phyloP scores from a whole-genome alignment of 2,113 vertebrate genomes.

The Cervus canadensis region DNA sequence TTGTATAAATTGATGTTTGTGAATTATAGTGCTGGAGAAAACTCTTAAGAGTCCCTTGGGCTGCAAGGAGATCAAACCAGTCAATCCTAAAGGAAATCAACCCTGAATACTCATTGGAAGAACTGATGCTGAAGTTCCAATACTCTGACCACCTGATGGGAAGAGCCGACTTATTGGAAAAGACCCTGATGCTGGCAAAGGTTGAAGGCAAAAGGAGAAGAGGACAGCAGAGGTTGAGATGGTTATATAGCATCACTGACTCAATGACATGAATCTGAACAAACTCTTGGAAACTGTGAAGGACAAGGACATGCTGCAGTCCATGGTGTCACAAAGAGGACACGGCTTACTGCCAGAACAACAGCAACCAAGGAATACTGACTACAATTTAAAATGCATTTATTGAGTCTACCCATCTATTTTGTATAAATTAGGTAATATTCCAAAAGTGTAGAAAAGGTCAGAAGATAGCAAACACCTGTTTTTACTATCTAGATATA shows the following conservation, averaged over 20 bases:
- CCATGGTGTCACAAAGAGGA: not conserved
- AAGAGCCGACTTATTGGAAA: not conserved
- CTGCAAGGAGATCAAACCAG: not conserved
- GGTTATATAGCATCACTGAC: not conserved
- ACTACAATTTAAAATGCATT: not conserved
- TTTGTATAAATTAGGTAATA: not conserved
- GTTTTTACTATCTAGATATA: not conserved
- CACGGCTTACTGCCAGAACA: not conserved
- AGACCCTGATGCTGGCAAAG: not conserved
- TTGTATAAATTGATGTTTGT: not conserved
- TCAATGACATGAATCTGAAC: not conserved
- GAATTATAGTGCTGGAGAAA: not conserved
- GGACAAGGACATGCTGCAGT: not conserved
- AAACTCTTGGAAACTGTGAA: not conserved
- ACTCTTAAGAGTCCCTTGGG: not conserved
- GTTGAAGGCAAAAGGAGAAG: not conserved
- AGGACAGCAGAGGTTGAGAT: not conserved
- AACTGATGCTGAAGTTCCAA: not conserved
- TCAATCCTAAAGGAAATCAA: not conserved
- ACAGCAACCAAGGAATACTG: not conserved
- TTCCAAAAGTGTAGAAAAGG: not conserved
- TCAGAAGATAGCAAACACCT: not conserved
- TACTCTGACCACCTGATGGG: not conserved
- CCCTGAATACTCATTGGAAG: not conserved
- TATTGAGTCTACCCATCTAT: not conserved